Evolutionary conservation across 2,797 vertebrate species (phyloP).

Genomic region (Falco peregrinus): DNA sequence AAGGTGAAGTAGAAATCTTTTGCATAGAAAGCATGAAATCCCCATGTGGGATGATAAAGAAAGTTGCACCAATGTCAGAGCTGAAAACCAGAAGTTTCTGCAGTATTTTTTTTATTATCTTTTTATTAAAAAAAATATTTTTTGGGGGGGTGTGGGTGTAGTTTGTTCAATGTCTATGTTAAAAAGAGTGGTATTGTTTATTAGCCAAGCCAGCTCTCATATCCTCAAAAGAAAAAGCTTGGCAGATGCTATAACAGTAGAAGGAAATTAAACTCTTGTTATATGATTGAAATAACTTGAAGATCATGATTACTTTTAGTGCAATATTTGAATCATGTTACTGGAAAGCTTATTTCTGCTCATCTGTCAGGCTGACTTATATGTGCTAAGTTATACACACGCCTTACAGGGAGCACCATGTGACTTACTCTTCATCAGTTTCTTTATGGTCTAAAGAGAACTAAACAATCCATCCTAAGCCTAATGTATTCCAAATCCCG

Average conservation of each 20-base stretch:
- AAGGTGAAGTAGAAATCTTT: not conserved
- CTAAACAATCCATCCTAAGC: constrained; percentile 55
- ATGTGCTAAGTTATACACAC: not conserved
- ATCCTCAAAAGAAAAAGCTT: not conserved
- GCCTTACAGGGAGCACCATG: not conserved
- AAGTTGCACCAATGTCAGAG: not conserved
- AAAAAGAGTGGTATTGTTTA: not conserved
- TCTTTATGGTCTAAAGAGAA: constrained; percentile 49
- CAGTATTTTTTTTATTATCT: not conserved
- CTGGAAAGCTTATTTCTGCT: not conserved
- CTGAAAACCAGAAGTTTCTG: not conserved
- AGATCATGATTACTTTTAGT: not conserved
- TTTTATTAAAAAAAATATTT: not conserved
- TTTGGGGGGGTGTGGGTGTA: not conserved
- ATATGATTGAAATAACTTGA: not conserved
- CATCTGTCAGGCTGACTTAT: not conserved
- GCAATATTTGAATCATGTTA: not conserved
- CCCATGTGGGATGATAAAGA: not conserved
- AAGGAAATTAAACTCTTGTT: not conserved
- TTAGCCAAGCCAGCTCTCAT: not conserved
- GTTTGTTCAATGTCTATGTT: not conserved
- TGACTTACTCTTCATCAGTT: constrained; percentile 39
- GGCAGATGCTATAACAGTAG: not conserved
- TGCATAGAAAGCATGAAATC: not conserved
- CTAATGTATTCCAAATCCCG: constrained; percentile 56